These are phyloP conservation scores for Ochlodes sylvanus DNA, from an alignment of 2,888 invertebrate species.

Conservation along the genomic window DNA sequence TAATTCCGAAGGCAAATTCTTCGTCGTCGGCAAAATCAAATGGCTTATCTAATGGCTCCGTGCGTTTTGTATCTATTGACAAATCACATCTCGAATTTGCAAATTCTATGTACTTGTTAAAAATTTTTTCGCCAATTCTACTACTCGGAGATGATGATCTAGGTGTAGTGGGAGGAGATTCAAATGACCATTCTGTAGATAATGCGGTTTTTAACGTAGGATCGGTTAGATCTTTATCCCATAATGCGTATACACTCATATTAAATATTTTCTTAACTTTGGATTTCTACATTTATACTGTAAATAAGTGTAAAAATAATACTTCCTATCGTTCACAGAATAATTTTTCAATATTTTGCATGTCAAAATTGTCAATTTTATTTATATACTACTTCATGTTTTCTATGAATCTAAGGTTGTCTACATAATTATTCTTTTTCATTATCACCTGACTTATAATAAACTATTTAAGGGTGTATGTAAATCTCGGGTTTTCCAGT, in stretches of 20 bases:
- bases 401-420: too few species aligned
- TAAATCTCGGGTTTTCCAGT: too few species aligned
- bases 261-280: conserved; percentile 44
- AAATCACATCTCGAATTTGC: conserved; percentile 68
- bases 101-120: conserved; percentile 67
- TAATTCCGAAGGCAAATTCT: conserved; percentile 76
- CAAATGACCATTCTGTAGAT: conserved; percentile 57
- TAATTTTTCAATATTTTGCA: neutral
- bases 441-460: too few species aligned
- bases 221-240: conserved; percentile 54
- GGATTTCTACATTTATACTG: conserved; percentile 24
- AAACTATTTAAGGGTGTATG: too few species aligned
- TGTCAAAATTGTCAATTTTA: neutral
- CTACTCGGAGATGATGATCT: conserved; percentile 58
- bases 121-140: conserved; percentile 62
- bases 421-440: too few species aligned
- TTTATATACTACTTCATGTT: too few species aligned
- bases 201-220: conserved; percentile 49
- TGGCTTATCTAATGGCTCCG: conserved; percentile 65
- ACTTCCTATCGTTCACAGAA: neutral
- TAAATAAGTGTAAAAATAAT: neutral
- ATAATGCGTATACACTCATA: conserved; percentile 60
- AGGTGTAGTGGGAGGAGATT: conserved; percentile 54
- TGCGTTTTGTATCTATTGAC: conserved; percentile 56
- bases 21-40: conserved; percentile 78